Evolutionary conservation across 2,888 invertebrate species (phyloP).

Genomic region (Autographa pulchrina): DNA sequence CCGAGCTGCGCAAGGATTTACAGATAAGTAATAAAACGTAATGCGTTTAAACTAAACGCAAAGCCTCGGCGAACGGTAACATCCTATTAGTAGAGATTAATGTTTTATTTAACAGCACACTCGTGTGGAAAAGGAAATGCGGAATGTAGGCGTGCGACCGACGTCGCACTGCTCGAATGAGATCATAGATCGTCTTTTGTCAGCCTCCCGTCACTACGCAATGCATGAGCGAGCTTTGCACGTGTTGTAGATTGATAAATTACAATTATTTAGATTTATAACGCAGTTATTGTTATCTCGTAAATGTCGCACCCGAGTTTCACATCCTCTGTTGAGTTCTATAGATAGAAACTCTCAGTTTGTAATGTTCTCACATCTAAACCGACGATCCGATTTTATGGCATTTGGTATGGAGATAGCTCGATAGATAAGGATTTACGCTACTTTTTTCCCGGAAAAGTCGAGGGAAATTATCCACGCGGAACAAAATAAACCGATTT

Average conservation of each 20-base stretch:
- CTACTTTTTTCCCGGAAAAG: not conserved
- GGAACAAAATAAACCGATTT: conserved; percentile 2
- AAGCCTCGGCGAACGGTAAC: conserved; percentile 61
- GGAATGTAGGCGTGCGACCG: conserved; percentile 51
- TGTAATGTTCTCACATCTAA: conserved; percentile 4
- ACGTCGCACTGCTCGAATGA: conserved; percentile 54
- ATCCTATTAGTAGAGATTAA: conserved; percentile 73
- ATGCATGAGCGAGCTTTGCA: conserved; percentile 31
- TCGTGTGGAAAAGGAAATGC: conserved; percentile 48
- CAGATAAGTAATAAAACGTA: conserved; percentile 76
- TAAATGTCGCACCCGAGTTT: conserved; percentile 22
- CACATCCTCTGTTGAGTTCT: conserved; percentile 2
- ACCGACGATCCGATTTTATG: conserved; percentile 4
- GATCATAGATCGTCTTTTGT: conserved; percentile 59
- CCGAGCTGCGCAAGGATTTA: conserved; percentile 65
- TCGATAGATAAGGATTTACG: conserved; percentile 2
- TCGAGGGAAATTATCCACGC: not conserved
- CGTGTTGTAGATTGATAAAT: conserved; percentile 46
- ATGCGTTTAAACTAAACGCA: conserved; percentile 67
- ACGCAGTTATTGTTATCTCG: conserved; percentile 42
- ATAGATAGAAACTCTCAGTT: not conserved
- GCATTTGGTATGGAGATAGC: conserved; percentile 4
- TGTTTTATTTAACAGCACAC: conserved; percentile 66
- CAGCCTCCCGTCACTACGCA: conserved; percentile 37
- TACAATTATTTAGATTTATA: conserved; percentile 32